Base-by-base conservation (phyloP, 2,113 vertebrate genomes). In the Synodontis membranacea region DNA sequence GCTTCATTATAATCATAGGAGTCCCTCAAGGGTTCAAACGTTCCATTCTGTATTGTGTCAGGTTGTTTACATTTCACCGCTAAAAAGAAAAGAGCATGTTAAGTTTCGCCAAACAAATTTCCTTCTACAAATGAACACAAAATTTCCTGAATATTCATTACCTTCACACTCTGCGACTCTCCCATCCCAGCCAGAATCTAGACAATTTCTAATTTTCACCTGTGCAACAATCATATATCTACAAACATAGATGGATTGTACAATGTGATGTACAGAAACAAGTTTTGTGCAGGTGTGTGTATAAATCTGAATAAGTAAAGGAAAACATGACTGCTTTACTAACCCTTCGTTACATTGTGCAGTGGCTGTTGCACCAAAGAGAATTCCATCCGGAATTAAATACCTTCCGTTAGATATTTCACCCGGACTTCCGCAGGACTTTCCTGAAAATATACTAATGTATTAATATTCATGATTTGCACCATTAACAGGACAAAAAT, bases 131-230 rank as follows among this genome's bases (percentile, higher is more conserved):
- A 14, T 58, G 5, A 58, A 42, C 0, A 82, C 1, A 42, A 58
- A 60, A 6, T 25, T 17, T 25, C 1, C 34, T 37, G 9, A 56
- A 58, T 25, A 46, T 64, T 64, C 58, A n/a, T 64, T 82, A 94
- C 94, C 88, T 90, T 94, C 91, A 92, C 94, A 95, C 0, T 0
- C 0, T 39, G 91, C 74, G 5, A 34, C 0, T 72, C 89, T 90
- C 34, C 9, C 82, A 0, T 0, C 0, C 94, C 94, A 95, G 0
- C 91, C 93, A 2, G 9, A 0, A 0, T 0, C 31, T 64, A 1
- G 6, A 88, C 94, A 95, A 1, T 0, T 0, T 14, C 90, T 21
- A 0, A 0, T 0, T 0, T 0, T 0, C 0, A 0, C n/a, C n/a
- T n/a, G 0, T 0, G 88, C 89, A 54, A 62, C 68, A 34, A 87